Evolutionary conservation across 2,113 vertebrate species (phyloP).

Genomic region (Lota lota): DNA sequence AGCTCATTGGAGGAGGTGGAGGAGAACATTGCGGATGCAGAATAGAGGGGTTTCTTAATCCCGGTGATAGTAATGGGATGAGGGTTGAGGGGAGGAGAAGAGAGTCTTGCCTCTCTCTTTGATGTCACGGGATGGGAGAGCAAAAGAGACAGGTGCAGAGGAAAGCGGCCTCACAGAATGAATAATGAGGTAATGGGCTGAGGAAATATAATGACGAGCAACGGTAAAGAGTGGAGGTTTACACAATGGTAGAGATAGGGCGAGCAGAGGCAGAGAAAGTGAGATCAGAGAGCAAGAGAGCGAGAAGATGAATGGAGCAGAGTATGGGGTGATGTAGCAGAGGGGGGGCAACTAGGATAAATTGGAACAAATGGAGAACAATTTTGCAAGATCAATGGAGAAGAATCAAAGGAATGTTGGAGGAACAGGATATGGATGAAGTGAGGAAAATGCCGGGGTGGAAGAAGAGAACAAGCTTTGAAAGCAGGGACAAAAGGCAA

Average conservation of each 20-base stretch:
- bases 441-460: background rate
- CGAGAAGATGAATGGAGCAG: background rate
- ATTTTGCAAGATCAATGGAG: background rate
- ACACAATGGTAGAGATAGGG: background rate
- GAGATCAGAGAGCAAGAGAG: background rate
- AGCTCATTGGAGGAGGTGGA: conserved; percentile 44
- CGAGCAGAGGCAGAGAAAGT: background rate
- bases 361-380: background rate
- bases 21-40: background rate
- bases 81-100: background rate
- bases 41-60: background rate
- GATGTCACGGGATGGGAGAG: too few relatives aligned
- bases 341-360: background rate
- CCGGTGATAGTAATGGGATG: conserved; percentile 3
- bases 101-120: too few relatives aligned
- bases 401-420: background rate
- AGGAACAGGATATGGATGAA: background rate
- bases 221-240: too few relatives aligned
- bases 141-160: too few relatives aligned
- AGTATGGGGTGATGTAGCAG: background rate
- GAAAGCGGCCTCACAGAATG: too few relatives aligned
- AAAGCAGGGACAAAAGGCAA: background rate
- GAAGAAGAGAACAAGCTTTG: background rate
- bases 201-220: too few relatives aligned
- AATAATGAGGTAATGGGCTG: too few relatives aligned